Percentiles rank a stretch among this genome's conserved stretches.
These are phyloP conservation scores for Podarcis raffonei DNA, from an alignment of 2,113 vertebrate species.

Conservation along the genomic window DNA sequence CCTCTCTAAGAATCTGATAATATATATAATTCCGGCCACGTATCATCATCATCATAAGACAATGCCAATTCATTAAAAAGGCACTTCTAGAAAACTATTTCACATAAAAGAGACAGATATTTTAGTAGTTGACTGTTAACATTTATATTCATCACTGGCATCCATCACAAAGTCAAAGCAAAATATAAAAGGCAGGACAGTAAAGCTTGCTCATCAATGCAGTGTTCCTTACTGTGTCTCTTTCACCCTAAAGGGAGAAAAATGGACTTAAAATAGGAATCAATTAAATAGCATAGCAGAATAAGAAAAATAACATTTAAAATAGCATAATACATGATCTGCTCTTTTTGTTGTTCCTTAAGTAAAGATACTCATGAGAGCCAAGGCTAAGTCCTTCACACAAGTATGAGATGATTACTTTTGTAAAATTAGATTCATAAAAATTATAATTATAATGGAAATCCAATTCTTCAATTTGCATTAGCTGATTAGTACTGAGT, in stretches of 20 bases:
- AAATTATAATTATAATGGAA: constrained; percentile 26
- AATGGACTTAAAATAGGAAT: constrained; percentile 43
- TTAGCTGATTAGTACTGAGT: background rate
- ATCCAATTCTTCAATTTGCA: constrained; percentile 26
- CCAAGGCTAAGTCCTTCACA: constrained; percentile 14
- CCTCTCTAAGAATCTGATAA: background rate
- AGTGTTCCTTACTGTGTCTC: constrained; percentile 56
- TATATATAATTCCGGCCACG: background rate
- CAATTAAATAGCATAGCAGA: constrained; percentile 46
- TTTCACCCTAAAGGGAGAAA: constrained; percentile 52
- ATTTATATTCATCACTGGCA: constrained; percentile 43
- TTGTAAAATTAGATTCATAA: constrained; percentile 22
- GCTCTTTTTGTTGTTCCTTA: constrained; percentile 21
- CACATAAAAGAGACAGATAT: background rate
- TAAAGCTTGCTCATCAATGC: constrained; percentile 53
- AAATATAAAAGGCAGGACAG: background rate
- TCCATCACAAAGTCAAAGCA: constrained; percentile 19
- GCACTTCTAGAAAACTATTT: background rate
- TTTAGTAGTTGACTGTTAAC: background rate
- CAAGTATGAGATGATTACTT: constrained; percentile 24
- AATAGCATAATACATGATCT: constrained; percentile 36
- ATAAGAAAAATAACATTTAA: constrained; percentile 49
- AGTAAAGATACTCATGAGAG: constrained; percentile 32
- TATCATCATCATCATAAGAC: background rate
- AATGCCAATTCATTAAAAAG: background rate